Base-by-base conservation (phyloP, 1,140 invertebrate species). In the Calephelis virginiensis region DNA sequence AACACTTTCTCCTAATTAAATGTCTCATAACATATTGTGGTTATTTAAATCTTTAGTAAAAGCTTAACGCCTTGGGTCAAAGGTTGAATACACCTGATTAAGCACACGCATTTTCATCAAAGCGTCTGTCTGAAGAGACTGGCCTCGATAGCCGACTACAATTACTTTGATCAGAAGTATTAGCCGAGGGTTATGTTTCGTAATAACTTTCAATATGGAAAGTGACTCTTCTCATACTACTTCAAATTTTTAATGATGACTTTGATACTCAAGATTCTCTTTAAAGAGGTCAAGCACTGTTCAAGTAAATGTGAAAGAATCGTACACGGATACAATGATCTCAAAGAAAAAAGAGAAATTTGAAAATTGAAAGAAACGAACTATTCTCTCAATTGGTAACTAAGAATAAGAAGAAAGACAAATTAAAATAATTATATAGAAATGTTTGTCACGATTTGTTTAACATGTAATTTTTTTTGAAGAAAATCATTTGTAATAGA, bases 141-240 rank as follows among this genome's bases (percentile, higher is more conserved):
- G 50, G 37, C 50, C 50, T 11, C 28, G 37, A 56, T 56, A 56
- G 11, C 17, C 14, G 28, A 6, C 11, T 37, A 56, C 12, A 56
- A 56, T 56, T 56, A 56, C 12, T 56, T 56, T 10, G 28, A 56
- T 56, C 50, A 56, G 17, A 56, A 56, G 50, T 43, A 6, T 37
- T 56, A 10, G 50, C 28, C 53, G 28, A 56, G 10, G 53, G 53
- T 56, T 56, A 56, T 38, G 12, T 56, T 37, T 56, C 11, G 11
- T 56, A 56, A 56, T 56, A 37, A 56, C 53, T 56, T 56, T 56
- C 53, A n/a, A 56, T 56, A 56, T 56, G 53, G 53, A 56, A 56
- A 56, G 53, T 56, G 28, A 56, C 5, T 56, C 28, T 28, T 56
- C 53, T 37, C 10, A 37, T 12, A 10, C 17, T 37, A 56, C 17